These are phyloP conservation scores for Drosophila austrosaltans DNA, from an alignment of 2,888 invertebrate genomes.

Conservation along the genomic window DNA sequence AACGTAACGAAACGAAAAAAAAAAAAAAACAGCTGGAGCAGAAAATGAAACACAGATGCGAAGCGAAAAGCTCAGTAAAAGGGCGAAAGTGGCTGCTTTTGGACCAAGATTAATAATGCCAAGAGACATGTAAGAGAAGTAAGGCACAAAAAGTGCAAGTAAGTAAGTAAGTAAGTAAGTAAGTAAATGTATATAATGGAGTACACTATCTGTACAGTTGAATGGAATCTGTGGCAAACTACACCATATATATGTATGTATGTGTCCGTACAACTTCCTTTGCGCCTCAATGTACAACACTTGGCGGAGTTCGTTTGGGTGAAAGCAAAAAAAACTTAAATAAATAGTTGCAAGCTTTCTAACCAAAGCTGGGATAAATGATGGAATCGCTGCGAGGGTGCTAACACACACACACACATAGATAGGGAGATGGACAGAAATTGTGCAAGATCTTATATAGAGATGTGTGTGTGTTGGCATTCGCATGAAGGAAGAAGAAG, in stretches of 20 bases:
- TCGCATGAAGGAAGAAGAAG: no score
- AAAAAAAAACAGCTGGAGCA: constrained; percentile 37
- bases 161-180: no score
- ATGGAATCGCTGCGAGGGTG: constrained; percentile 10
- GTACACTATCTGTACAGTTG: constrained; percentile 1
- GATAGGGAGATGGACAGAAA: not conserved
- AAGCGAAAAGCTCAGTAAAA: constrained; percentile 38
- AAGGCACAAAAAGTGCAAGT: constrained; percentile 24
- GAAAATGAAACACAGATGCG: constrained; percentile 35
- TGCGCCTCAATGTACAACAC: not conserved
- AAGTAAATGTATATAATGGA: not conserved
- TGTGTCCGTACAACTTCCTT: constrained; percentile 7
- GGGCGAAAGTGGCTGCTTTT: constrained; percentile 38
- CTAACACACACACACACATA: not conserved
- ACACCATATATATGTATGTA: not conserved
- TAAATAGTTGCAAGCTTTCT: constrained; percentile 7
- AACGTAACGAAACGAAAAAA: constrained; percentile 33
- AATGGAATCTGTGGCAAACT: constrained; percentile 1
- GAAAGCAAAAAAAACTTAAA: constrained; percentile 3
- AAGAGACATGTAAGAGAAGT: constrained; percentile 25
- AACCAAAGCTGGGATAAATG: constrained; percentile 6
- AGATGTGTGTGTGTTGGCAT: no score
- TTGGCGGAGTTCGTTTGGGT: not conserved
- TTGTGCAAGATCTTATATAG: no score
- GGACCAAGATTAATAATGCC: constrained; percentile 50